Evolutionary conservation across 1,140 invertebrate genomes (phyloP).

Genomic region (Macrobrachium nipponense): DNA sequence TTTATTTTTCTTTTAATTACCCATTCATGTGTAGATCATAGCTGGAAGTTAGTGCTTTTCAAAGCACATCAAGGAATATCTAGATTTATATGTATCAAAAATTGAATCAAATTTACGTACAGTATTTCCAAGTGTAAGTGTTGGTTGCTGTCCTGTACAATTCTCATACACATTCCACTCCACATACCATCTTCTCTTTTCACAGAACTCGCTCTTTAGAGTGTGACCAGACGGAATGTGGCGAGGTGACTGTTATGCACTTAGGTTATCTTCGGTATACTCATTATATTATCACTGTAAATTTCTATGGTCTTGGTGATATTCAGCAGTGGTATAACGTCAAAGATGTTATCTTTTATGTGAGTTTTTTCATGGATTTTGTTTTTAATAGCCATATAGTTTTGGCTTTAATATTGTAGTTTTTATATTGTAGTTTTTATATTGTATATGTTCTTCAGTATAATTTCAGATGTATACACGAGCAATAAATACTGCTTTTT

Average conservation of each 20-base stretch:
- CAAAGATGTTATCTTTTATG: slow-evolving; percentile 87
- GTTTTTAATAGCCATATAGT: slow-evolving; percentile 15
- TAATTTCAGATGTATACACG: too few species aligned
- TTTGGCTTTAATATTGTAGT: not conserved
- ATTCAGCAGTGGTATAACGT: slow-evolving; percentile 88
- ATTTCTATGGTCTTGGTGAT: slow-evolving; percentile 85
- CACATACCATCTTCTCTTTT: slow-evolving; percentile 65
- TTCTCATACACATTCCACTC: not conserved
- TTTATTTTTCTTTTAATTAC: too few species aligned
- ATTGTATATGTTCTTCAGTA: too few species aligned
- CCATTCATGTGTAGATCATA: too few species aligned
- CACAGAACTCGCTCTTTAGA: slow-evolving; percentile 80
- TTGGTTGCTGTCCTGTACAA: slow-evolving; percentile 62
- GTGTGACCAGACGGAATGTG: slow-evolving; percentile 85
- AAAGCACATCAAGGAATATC: not conserved
- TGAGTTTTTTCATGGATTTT: slow-evolving; percentile 72
- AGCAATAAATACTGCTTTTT: too few species aligned
- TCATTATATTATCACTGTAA: slow-evolving; percentile 87
- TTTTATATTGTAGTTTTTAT: not conserved
- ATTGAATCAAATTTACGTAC: not conserved
- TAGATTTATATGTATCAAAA: not conserved
- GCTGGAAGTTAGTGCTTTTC: too few species aligned
- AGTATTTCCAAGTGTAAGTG: not conserved
- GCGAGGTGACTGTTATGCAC: slow-evolving; percentile 89
- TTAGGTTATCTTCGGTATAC: slow-evolving; percentile 89